phyloP scores from a whole-genome alignment of 2,113 vertebrate species.

The Monopterus albus region DNA sequence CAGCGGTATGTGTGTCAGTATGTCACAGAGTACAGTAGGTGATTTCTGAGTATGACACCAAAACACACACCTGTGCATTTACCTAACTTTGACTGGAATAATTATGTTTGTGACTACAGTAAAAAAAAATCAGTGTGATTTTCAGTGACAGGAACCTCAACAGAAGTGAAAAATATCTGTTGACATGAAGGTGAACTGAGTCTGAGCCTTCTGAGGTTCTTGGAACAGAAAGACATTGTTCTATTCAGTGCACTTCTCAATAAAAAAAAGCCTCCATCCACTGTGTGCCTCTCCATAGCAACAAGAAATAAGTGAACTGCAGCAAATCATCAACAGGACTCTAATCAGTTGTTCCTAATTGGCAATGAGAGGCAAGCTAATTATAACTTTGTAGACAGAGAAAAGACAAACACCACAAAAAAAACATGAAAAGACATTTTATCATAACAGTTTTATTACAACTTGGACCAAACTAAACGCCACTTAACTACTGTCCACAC shows the following conservation, averaged over 20 bases:
- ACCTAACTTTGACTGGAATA: not conserved
- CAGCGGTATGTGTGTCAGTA: conserved; percentile 11
- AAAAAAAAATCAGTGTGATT: not conserved
- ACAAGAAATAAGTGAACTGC: conserved; percentile 68
- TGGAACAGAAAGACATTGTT: conserved; percentile 13
- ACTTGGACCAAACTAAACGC: conserved; percentile 35
- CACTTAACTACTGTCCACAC: conserved; percentile 38
- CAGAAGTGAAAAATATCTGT: conserved; percentile 9
- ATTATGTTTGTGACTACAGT: not conserved
- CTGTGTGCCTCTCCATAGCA: conserved; percentile 75
- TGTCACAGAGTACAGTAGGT: not conserved
- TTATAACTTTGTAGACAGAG: conserved; percentile 66
- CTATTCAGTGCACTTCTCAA: conserved; percentile 56
- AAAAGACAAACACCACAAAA: conserved; percentile 42
- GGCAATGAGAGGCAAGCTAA: conserved; percentile 64
- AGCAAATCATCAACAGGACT: conserved; percentile 65
- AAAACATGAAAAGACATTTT: conserved; percentile 29
- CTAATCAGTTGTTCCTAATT: conserved; percentile 67
- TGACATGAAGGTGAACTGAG: conserved; percentile 9
- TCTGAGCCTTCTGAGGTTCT: not conserved
- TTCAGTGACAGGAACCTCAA: conserved; percentile 7
- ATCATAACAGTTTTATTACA: conserved; percentile 41
- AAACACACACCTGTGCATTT: not conserved
- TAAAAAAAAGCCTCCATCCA: conserved; percentile 25
- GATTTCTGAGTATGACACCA: not conserved